Base-by-base conservation (phyloP, 64 coral and sea anemone species). In the Acropora yongei region DNA sequence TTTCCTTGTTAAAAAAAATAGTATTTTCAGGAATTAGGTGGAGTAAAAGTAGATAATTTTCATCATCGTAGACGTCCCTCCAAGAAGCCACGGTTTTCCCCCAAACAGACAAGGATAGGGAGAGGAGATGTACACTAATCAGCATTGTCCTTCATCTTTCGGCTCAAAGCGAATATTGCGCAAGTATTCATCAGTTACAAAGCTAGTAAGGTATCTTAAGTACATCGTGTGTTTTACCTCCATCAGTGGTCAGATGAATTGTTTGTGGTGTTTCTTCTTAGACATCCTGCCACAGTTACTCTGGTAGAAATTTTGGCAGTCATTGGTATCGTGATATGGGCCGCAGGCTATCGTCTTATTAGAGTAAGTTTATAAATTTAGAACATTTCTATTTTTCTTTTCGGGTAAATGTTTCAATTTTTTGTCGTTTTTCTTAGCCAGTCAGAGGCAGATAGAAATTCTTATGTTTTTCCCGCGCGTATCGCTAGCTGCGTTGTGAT, bases 341-440 rank as follows among this genome's bases (percentile, higher is more conserved):
- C 74, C 5, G 96, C 96, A 43, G 96, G 96, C 4, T 95, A 98
- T 42, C 86, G 93, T 2, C 91, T 98, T 5, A 86, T 98, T 47
- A 98, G 90, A 93, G 96, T 98, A 89, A 44, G 51, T 39, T 30
- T 30, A 30, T 30, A 30, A 30, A 30, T 30, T 30, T 30, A 30
- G 30, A 74, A 11, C 46, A 57, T 51, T 60, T 19, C 11, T 63
- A 14, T 10, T 14, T 13, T 63, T 13, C 13, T 63, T 12, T 63
- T 12, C 60, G 0, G 60, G 30, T 30, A 63, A 63, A 12, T 7
- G 0, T 63, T 63, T 55, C 4, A 55, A 14, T 13, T 63, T 13
- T 63, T 8, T 63, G 8, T 63, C 13, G 60, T 13, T 8, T 63
- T 3, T 13, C 16, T 63, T 2, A 13, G 60, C 8, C 9, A 55